Conservation (phyloP, 1,140 invertebrate genomes). For the Aphelinus atriplicis region DNA sequence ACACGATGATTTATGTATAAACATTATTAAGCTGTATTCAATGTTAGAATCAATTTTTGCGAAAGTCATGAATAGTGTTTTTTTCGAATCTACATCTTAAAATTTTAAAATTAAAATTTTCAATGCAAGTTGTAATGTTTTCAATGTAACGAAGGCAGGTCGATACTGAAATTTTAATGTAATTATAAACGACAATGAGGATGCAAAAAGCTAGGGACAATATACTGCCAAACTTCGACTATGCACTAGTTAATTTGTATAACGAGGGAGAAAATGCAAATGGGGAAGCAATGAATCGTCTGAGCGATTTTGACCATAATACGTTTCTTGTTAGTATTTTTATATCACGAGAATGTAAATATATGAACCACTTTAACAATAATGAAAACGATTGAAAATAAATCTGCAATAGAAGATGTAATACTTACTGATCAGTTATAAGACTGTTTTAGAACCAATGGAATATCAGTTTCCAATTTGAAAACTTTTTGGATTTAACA, state of each 20-base stretch:
- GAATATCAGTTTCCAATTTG: constrained; percentile 34
- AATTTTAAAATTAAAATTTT: too few species aligned
- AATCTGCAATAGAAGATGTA: constrained; percentile 23
- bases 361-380: constrained; percentile 50
- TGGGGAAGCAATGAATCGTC: constrained; percentile 43
- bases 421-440: constrained; percentile 10
- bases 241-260: constrained; percentile 60
- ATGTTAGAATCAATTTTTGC: too few species aligned
- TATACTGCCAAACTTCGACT: constrained; percentile 66
- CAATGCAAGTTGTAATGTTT: constrained; percentile 12
- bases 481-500: too few species aligned
- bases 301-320: constrained; percentile 50
- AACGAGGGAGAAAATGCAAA: constrained; percentile 43
- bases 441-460: constrained; percentile 51
- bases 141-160: constrained; percentile 38
- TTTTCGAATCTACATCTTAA: too few species aligned
- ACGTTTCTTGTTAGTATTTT: constrained; percentile 65
- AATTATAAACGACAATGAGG: constrained; percentile 57
- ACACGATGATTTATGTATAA: too few species aligned
- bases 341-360: constrained; percentile 60
- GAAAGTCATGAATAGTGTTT: too few species aligned
- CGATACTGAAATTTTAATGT: constrained; percentile 28
- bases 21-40: too few species aligned
- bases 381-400: constrained; percentile 17
- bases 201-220: constrained; percentile 64